Base-by-base conservation (phyloP, 2,797 vertebrate species). In the Cottoperca gobio region DNA sequence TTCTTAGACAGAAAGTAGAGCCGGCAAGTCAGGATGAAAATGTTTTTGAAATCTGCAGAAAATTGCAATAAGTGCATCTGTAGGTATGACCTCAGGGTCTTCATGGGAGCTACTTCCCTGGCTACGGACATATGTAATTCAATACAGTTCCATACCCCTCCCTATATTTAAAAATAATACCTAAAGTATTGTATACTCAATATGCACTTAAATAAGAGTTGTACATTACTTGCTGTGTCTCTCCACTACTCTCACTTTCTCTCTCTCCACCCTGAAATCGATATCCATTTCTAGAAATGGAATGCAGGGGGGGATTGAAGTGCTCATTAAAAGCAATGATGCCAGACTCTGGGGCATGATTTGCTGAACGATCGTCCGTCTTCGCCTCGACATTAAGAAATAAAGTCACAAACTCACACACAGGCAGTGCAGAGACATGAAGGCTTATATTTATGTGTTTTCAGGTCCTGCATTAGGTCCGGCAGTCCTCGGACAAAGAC, bases 211-310 rank as follows among this genome's bases (percentile, higher is more conserved):
- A 58, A 57, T 58, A 39, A 40, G 14, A 65, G 43, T 39, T 23
- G 39, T 42, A 16, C 21, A 83, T 85, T 80, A 63, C 52, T 66
- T 54, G 21, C 39, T 39, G 42, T 46, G 42, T 64, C 9, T 52
- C 48, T 42, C 31, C 39, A n/a, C 33, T 26, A 5, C 48, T 74
- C 37, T 59, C 39, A 26, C 28, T 71, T 24, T 62, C 43, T 40
- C 35, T 59, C 26, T 59, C 26, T 48, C 49, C 10, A 43, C 46
- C 49, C 65, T 72, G 49, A 73, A 84, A 88, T 92, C 62, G 1
- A 91, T 88, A 88, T 80, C 67, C 73, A 87, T 89, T 87, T 88
- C 70, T 76, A 45, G 79, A 84, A 85, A 84, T 82, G 55, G 73
- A 73, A 71, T 43, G 54, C 58, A 61, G 45, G 17, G 33, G 33